phyloP scores from a whole-genome alignment of 2,797 vertebrate genomes.

The Limosa lapponica region DNA sequence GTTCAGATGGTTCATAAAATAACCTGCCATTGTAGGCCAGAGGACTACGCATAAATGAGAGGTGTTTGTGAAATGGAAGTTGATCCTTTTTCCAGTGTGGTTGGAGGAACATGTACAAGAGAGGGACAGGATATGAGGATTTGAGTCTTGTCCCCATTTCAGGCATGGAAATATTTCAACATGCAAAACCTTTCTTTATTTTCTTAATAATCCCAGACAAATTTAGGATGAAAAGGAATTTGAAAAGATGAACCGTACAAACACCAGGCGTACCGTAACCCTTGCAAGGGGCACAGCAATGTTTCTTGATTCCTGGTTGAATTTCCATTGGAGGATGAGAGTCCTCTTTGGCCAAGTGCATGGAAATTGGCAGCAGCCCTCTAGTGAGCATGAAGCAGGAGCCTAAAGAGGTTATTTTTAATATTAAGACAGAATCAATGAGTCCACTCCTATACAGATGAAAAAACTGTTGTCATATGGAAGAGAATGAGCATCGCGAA shows the following conservation, averaged over 20 bases:
- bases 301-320: background rate
- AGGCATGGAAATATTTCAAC: background rate
- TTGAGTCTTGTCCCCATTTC: background rate
- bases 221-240: background rate
- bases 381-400: background rate
- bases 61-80: background rate
- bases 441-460: background rate
- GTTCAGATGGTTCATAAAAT: background rate
- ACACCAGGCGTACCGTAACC: background rate
- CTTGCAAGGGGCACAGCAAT: background rate
- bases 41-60: fast-evolving
- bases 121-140: background rate
- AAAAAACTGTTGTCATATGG: background rate
- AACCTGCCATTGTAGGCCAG: background rate
- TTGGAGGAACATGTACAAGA: background rate
- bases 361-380: background rate
- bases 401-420: background rate
- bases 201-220: background rate
- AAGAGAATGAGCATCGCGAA: background rate
- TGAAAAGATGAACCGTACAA: background rate
- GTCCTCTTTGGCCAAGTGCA: background rate
- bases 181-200: background rate
- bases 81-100: background rate
- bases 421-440: background rate
- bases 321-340: background rate